Evolutionary conservation across 2,888 invertebrate species (phyloP), one percentile per base, ranked within the genome.

Genomic region (Rhingia campestris): DNA sequence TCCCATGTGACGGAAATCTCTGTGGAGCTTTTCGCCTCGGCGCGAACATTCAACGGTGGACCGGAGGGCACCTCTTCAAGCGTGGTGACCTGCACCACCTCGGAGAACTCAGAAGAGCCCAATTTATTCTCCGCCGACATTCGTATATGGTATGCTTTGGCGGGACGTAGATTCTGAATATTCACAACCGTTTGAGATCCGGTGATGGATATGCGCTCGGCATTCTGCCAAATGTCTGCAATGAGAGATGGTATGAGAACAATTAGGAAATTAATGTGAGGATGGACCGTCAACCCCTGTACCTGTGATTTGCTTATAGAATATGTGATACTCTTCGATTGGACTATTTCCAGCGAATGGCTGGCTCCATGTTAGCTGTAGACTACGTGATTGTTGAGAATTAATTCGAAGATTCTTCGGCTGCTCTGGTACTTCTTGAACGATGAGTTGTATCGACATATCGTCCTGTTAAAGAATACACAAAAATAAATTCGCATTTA

Each of bases 391-490:
- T 88, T 96, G 95, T 89, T 96, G 96, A 86, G 97, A 96, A 88
- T 95, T 95, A 63, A 97, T 95, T 87, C 96, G 94, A 86, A 97
- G 94, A 89, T 97, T 96, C 89, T 95, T 95, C 4, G 98, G 97
- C 90, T 96, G 95, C 91, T 98, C 98, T 0, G 98, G 97, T 49
- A 96, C 95, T 93, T 98, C 95, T 93, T 98, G 97, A 35, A 98
- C 96, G 64, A 97, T 95, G 81, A 98, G 93, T 89, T 97, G 96
- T 90, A 97, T 96, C 66, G 96, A 95, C 94, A 97, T 96, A 91
- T 97, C 96, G 88, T 97, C 98, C 92, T 85, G 89, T 61, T 72
- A 59, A 66, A 45, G 6, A 43, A 14, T 47, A 9, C 0, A 10
- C 9, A 7, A 10, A 45, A 3, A 32, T 33, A 6, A 4, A 4